A percentile compares a stretch with the other conserved stretches of the same genome.
phyloP scores from a whole-genome alignment of 1,140 invertebrate species.

The Chironomus striatipennis region DNA sequence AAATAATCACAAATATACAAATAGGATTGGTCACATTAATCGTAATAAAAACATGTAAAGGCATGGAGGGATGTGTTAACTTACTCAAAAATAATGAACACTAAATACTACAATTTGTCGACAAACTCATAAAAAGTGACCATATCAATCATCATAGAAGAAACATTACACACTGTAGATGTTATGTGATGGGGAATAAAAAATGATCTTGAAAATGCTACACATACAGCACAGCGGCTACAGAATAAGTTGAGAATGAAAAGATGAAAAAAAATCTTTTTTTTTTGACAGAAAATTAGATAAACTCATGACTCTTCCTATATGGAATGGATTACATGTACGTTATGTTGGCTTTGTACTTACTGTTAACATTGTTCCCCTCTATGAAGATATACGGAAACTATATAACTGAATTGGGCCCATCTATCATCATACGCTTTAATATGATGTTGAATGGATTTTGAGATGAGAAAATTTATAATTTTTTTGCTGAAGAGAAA shows the following conservation, averaged over 20 bases:
- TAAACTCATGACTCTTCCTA: too few relatives aligned
- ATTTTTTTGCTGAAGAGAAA: not conserved
- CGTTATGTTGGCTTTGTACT: too few relatives aligned
- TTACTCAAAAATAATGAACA: not conserved
- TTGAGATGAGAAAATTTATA: not conserved
- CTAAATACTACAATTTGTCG: conserved; percentile 16
- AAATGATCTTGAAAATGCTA: conserved; percentile 8
- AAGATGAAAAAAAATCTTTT: too few relatives aligned
- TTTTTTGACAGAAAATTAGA: too few relatives aligned
- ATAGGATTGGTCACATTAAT: too few relatives aligned
- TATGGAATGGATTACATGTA: too few relatives aligned
- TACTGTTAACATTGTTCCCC: not conserved
- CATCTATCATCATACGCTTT: not conserved
- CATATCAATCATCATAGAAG: conserved; percentile 3
- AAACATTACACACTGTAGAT: not conserved
- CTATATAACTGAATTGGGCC: not conserved
- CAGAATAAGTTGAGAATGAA: too few relatives aligned
- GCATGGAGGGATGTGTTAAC: not conserved
- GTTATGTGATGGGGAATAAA: conserved; percentile 8
- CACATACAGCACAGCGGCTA: too few relatives aligned
- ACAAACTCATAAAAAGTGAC: conserved; percentile 15
- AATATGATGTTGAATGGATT: not conserved
- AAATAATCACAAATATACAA: not conserved
- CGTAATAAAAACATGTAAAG: too few relatives aligned
- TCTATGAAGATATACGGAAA: not conserved